These are phyloP conservation scores for Schlechtendalia chinensis DNA, from an alignment of 1,140 invertebrate genomes.

Conservation along the genomic window DNA sequence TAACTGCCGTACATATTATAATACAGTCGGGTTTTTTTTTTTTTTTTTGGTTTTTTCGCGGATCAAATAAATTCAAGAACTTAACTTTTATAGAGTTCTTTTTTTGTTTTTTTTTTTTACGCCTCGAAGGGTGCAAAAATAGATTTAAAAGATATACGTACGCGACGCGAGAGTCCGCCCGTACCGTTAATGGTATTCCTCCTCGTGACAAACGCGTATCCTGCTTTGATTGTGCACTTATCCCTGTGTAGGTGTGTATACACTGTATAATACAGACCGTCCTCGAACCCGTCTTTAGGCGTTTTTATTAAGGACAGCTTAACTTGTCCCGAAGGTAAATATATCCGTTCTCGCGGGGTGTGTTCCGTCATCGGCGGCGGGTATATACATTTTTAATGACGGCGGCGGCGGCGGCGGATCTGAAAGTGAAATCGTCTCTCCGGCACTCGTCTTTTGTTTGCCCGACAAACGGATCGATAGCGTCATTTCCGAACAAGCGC, in stretches of 20 bases:
- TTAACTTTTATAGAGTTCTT: slow-evolving; percentile 48
- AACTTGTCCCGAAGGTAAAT: slow-evolving; percentile 47
- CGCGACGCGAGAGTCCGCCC: not conserved
- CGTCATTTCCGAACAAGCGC: slow-evolving; percentile 31
- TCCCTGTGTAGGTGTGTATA: not conserved
- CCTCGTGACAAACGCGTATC: slow-evolving; percentile 46
- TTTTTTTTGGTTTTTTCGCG: too few relatives aligned
- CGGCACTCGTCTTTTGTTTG: slow-evolving; percentile 46
- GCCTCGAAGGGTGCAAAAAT: slow-evolving; percentile 38
- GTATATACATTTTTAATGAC: slow-evolving; percentile 48
- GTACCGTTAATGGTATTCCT: slow-evolving; percentile 48
- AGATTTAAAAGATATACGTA: slow-evolving; percentile 43
- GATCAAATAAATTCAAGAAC: slow-evolving; percentile 48
- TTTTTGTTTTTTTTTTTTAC: slow-evolving; percentile 19
- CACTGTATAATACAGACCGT: not conserved
- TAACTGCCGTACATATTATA: slow-evolving; percentile 37
- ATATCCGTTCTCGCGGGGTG: slow-evolving; percentile 8
- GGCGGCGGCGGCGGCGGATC: slow-evolving; percentile 21
- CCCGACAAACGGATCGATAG: not conserved
- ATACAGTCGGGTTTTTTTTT: slow-evolving; percentile 22
- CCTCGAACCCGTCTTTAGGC: slow-evolving; percentile 40
- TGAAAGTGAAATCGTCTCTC: slow-evolving; percentile 46
- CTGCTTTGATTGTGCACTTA: slow-evolving; percentile 47
- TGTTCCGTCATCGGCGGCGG: slow-evolving; percentile 40
- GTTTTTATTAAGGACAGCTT: slow-evolving; percentile 48